Base-by-base conservation (phyloP, 2,797 vertebrate species). In the Sarcophilus harrisii region DNA sequence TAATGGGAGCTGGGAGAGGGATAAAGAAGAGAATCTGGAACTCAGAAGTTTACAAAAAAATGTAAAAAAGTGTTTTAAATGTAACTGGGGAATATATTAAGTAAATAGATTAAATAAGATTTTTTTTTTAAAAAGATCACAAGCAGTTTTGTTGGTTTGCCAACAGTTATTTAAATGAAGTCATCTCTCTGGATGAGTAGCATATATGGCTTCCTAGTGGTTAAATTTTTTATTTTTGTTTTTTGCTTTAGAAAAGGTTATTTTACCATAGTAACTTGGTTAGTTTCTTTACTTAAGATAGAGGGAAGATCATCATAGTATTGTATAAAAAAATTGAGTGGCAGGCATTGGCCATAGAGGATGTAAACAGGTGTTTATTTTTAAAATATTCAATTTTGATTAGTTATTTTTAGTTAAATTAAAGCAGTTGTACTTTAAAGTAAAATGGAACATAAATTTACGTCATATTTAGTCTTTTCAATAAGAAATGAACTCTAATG, bases 111-210 rank as follows among this genome's bases (percentile, higher is more conserved):
- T 55, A 55, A 55, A 55, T 55, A 55, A 0, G 54, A 54, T n/a
- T 52, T 52, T 52, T 52, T 13, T 66, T 66, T 66, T n/a, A 66
- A 66, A 66, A n/a, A 73, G 58, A 58, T 21, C 16, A 1, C n/a
- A 38, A 45, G 5, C 81, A 6, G 30, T 49, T 90, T 95, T 96
- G 93, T 91, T 94, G 58, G 60, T 93, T 92, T 95, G 92, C 93
- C 93, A 96, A 57, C 49, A 58, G 94, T 95, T 93, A 90, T 94
- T 94, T 97, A 96, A 97, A 95, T 97, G 97, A 97, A 97, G 49
- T 28, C 55, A 81, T 96, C 32, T 59, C 90, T 98, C 92, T 96
- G 90, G 95, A 91, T 96, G 62, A 87, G 81, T 95, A 62, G 92
- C 55, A 5, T 96, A 58, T 91, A 73, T 55, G 93, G 91, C 54